Base-by-base conservation (phyloP, 1,140 invertebrate species). In the Papilio helenus region DNA sequence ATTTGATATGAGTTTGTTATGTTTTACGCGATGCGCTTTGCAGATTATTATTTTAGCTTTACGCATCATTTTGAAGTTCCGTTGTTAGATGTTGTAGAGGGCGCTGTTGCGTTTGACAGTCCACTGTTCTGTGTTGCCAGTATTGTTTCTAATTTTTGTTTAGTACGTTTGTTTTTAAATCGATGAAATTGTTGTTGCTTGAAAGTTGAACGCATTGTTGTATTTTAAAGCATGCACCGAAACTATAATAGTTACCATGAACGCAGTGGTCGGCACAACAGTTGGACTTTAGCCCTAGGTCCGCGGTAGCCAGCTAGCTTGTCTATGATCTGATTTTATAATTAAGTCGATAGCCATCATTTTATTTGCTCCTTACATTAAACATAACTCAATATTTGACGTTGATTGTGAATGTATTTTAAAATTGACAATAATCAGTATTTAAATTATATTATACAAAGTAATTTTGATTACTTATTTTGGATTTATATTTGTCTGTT, bases 401-500 rank as follows among this genome's bases (percentile, higher is more conserved):
- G 61, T 81, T 72, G 72, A 58, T 72, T 79, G 74, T 76, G 83
- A 76, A 81, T 83, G 88, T 87, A 88, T 87, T 87, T 87, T 84
- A 85, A 86, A 86, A 86, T 87, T 82, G 87, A 88, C 87, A 88
- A 88, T 88, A 88, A 87, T 85, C 84, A 88, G 85, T 88, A 88
- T 86, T 86, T 84, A 84, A 80, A 77, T 81, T 86, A 83, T 82
- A 81, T 77, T 83, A 77, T 82, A 85, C 81, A 81, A 83, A 81
- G 83, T 84, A 81, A 76, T 84, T 84, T 86, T 71, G 82, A 85
- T 87, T 87, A 90, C 86, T 92, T 92, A 87, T 93, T 93, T 91
- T 89, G 87, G 87, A 90, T 85, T 87, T 90, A 91, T 91, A 90
- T 91, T 91, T 91, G 86, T 90, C 85, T 91, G 90, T 92, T 93